Conservation (phyloP, 2,888 invertebrate species). For the Microdon myrmicae region DNA sequence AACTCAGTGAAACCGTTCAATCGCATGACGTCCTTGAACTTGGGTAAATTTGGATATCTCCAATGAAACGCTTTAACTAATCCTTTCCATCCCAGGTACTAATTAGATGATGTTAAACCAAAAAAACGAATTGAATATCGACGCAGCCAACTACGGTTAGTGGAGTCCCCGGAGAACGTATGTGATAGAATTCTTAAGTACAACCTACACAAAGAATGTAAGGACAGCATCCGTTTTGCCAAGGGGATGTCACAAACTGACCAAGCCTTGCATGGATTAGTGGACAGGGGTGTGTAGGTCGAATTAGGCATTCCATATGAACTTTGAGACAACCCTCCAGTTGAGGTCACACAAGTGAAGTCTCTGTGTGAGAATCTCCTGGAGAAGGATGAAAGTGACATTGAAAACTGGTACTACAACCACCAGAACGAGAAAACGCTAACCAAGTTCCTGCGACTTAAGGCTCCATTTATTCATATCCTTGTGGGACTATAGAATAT, state of each 20-base stretch:
- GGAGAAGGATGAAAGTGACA: constrained; percentile 85
- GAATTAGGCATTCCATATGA: constrained; percentile 97
- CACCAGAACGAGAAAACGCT: constrained; percentile 78
- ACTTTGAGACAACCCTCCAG: constrained; percentile 96
- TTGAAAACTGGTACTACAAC: constrained; percentile 93
- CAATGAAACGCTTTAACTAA: too few species aligned
- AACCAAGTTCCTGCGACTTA: constrained; percentile 78
- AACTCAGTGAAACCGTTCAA: too few species aligned
- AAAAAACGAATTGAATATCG: constrained; percentile 87
- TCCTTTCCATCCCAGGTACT: too few species aligned
- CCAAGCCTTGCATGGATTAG: constrained; percentile 89
- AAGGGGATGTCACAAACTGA: constrained; percentile 98
- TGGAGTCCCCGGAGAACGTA: constrained; percentile 90
- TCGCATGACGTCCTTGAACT: too few species aligned
- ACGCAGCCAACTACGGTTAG: constrained; percentile 87
- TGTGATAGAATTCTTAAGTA: constrained; percentile 92
- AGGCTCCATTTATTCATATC: too few species aligned
- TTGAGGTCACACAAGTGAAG: constrained; percentile 94
- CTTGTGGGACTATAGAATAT: too few species aligned
- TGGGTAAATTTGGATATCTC: too few species aligned
- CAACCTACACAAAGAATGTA: constrained; percentile 94
- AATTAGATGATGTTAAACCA: constrained; percentile 84
- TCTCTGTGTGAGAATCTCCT: constrained; percentile 89
- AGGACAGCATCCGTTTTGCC: constrained; percentile 92
- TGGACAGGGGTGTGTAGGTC: constrained; percentile 96